Evolutionary conservation across 2,888 invertebrate genomes (phyloP).

Genomic region (Meandrusa payeni): DNA sequence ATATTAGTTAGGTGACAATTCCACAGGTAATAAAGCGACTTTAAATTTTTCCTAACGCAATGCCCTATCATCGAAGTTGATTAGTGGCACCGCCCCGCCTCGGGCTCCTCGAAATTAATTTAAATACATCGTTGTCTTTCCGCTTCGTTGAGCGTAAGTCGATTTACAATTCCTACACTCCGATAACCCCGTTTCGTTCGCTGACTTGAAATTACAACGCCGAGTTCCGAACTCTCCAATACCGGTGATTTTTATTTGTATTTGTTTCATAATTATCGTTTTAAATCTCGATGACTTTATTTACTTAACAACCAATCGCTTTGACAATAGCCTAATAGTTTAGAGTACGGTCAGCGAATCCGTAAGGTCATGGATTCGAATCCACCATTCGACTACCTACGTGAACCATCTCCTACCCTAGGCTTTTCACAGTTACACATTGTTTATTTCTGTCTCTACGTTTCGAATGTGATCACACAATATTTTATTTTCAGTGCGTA

Average conservation of each 20-base stretch:
- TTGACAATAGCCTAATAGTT: too few species aligned
- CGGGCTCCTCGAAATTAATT: slow-evolving; percentile 59
- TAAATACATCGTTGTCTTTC: slow-evolving; percentile 72
- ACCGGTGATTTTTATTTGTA: slow-evolving; percentile 45
- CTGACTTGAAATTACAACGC: slow-evolving; percentile 63
- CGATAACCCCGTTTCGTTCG: slow-evolving; percentile 59
- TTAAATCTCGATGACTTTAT: too few species aligned
- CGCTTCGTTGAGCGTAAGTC: slow-evolving; percentile 58
- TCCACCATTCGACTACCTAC: too few species aligned
- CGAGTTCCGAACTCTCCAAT: slow-evolving; percentile 47
- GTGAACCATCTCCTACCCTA: too few species aligned
- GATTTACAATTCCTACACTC: slow-evolving; percentile 69
- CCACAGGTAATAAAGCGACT: slow-evolving; percentile 1
- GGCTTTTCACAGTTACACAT: slow-evolving; percentile 47
- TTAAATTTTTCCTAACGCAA: slow-evolving; percentile 3
- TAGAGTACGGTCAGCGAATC: too few species aligned
- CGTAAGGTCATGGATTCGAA: too few species aligned
- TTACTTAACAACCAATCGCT: too few species aligned
- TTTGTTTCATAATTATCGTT: not conserved
- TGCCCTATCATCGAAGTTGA: slow-evolving; percentile 31
- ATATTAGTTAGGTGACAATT: slow-evolving; percentile 4
- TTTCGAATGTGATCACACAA: slow-evolving; percentile 69
- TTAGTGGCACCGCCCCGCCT: slow-evolving; percentile 34
- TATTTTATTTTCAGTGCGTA: slow-evolving; percentile 75
- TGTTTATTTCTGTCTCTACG: slow-evolving; percentile 59